Base-by-base conservation (phyloP, 2,797 vertebrate genomes). In the Perodicticus potto region DNA sequence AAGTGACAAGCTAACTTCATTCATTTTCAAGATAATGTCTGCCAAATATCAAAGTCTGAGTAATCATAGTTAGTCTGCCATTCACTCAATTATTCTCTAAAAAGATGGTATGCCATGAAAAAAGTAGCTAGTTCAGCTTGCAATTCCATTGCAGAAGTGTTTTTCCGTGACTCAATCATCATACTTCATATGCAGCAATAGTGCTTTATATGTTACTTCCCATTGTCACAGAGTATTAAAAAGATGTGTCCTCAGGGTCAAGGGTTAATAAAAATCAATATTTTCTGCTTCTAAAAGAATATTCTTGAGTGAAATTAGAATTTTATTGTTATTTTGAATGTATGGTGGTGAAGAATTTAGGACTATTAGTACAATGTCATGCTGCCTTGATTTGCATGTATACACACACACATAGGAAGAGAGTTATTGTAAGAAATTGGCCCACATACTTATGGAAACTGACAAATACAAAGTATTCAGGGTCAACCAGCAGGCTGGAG, bases 181-280 rank as follows among this genome's bases (percentile, higher is more conserved):
- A 9, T 16, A 2, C 16, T 25, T 27, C 4, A 2, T 1, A 25
- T 3, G 20, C 34, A 19, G 4, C 10, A 7, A 40, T 16, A 12
- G 0, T 14, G 25, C 55, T 22, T 6, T 20, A 1, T 8, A 16
- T 5, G 0, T 1, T 1, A 1, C 55, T 34, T 40, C 55, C n/a
- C n/a, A 1, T 13, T 10, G n/a, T 11, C 32, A 23, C 4, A 17
- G 20, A 37, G 4, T 14, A 7, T 53, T 22, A 2, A 63, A 55
- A 70, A 40, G 14, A 29, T 27, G 20, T 27, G 20, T 32, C 2
- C 19, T 8, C 14, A 10, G 27, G 45, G 55, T 7, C 3, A 14
- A 57, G n/a, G 25, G 55, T 37, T 37, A 72, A 37, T 57, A 29
- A 57, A 49, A 49, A 22, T 12, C 8, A 14, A 23, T n/a, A 19